Evolutionary conservation across 1,140 invertebrate species (phyloP).

Genomic region (Diorhabda elongata): DNA sequence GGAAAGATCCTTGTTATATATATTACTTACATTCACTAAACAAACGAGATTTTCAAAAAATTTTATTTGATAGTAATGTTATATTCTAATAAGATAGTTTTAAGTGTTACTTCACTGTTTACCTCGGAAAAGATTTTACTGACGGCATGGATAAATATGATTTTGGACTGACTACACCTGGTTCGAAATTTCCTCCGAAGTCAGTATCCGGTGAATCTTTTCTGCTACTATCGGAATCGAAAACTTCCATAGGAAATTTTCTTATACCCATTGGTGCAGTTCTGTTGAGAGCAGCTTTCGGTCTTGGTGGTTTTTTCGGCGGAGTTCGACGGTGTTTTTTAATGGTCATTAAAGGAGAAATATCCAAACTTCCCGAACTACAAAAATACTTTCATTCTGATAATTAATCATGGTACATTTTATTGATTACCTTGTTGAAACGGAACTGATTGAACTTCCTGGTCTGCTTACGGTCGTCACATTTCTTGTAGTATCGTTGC

Average conservation of each 20-base stretch:
- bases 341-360: conserved; percentile 42
- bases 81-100: too few relatives aligned
- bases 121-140: conserved; percentile 69
- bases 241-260: conserved; percentile 29
- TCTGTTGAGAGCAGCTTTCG: conserved; percentile 42
- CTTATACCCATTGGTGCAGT: conserved; percentile 37
- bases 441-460: conserved; percentile 35
- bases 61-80: too few relatives aligned
- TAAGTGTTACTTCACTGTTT: conserved; percentile 6
- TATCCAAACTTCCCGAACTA: conserved; percentile 41
- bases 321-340: conserved; percentile 33
- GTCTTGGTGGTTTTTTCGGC: conserved; percentile 35
- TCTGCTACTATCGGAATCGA: conserved; percentile 37
- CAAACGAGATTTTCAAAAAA: too few relatives aligned
- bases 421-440: conserved; percentile 30
- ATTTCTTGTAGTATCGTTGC: conserved; percentile 33
- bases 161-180: conserved; percentile 56
- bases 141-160: conserved; percentile 79
- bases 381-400: neutral
- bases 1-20: too few relatives aligned
- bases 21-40: too few relatives aligned
- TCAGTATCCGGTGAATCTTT: conserved; percentile 35
- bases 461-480: conserved; percentile 24
- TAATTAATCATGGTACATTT: too few relatives aligned
- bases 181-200: conserved; percentile 39